Percentiles rank a stretch among this genome's conserved stretches.
Conservation (phyloP, 37 sponge, comb jelly and placozoan genomes). For the Theonella swinhoei region DNA sequence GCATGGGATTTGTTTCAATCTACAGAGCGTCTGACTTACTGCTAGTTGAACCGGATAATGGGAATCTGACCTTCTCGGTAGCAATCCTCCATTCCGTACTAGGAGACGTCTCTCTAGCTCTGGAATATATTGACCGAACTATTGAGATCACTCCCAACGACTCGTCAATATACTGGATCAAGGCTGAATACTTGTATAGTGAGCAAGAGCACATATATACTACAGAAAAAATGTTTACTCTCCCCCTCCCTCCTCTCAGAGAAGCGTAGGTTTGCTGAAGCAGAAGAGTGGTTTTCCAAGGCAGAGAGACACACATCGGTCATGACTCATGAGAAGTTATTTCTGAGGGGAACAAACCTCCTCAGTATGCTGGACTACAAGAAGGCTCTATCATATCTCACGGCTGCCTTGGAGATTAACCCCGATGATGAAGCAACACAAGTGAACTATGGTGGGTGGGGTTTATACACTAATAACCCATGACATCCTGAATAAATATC, state of each 20-base stretch:
- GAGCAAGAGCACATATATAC: neutral
- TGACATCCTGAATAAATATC: neutral
- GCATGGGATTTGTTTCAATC: no score
- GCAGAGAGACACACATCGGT: neutral
- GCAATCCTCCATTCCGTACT: no score
- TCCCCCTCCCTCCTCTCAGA: neutral
- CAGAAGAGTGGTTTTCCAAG: neutral
- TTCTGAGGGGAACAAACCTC: neutral
- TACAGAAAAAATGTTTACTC: no score
- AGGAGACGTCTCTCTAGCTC: no score
- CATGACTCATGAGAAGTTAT: neutral
- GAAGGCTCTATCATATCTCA: neutral
- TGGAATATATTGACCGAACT: no score
- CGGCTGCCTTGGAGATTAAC: neutral
- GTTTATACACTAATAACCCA: no score
- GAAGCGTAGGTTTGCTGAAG: neutral
- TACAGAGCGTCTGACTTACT: no score
- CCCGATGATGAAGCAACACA: neutral
- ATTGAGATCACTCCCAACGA: no score
- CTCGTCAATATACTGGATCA: no score
- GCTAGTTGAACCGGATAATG: no score
- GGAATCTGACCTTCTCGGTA: no score
- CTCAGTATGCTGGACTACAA: neutral
- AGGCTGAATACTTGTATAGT: no score
- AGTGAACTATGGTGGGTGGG: neutral